A percentile compares a stretch with the other conserved stretches of the same genome.
Evolutionary conservation across 37 sponge, comb jelly and placozoan genomes (phyloP).

Genomic region (Crambe crambe): DNA sequence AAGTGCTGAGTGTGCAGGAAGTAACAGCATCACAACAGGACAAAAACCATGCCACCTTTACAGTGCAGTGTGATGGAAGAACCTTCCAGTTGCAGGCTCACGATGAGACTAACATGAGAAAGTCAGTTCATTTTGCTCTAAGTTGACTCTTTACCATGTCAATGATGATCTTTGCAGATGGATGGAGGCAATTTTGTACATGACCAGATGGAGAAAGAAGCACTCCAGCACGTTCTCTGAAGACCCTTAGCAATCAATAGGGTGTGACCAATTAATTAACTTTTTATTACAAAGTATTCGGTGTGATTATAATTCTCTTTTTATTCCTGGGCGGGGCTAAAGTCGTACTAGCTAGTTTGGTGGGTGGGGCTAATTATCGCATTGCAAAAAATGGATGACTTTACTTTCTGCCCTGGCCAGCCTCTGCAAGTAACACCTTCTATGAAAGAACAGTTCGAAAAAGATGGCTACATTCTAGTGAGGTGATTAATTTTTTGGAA

Average conservation of each 20-base stretch:
- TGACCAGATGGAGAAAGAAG: conserved; percentile 24
- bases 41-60: conserved; percentile 73
- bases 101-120: conserved; percentile 66
- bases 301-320: neutral
- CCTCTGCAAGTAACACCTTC: conserved; percentile 37
- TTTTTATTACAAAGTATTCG: neutral
- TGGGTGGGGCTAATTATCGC: neutral
- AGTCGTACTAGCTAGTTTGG: no score
- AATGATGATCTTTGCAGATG: conserved; percentile 26
- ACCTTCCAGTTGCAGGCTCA: conserved; percentile 72
- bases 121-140: conserved; percentile 20
- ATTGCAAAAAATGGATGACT: neutral
- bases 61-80: conserved; percentile 64
- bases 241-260: neutral
- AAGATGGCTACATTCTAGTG: conserved; percentile 71
- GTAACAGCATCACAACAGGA: conserved; percentile 58
- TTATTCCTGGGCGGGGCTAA: neutral
- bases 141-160: neutral
- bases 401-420: neutral
- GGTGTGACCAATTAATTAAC: neutral
- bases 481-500: conserved; percentile 48
- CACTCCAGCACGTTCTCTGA: neutral
- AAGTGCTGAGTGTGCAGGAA: conserved; percentile 51
- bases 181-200: conserved; percentile 54
- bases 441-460: conserved; percentile 42